Conservation (phyloP, 2,888 invertebrate genomes). For the Agrotis clavis region DNA sequence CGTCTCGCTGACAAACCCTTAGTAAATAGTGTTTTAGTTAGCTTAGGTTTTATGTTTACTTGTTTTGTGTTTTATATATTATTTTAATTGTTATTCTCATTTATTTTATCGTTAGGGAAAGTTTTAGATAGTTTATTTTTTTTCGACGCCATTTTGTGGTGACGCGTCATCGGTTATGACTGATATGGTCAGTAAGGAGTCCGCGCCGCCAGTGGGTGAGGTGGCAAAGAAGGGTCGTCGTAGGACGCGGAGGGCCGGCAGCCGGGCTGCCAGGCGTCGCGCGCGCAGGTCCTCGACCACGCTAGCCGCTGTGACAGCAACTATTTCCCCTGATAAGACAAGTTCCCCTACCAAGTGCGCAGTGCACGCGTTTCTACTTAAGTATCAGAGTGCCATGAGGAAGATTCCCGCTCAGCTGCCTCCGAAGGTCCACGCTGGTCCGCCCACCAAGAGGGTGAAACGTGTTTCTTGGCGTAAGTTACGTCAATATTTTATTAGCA, state of each 20-base stretch:
- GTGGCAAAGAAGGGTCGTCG: constrained; percentile 76
- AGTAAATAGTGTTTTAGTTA: constrained; percentile 64
- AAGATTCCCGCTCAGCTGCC: constrained; percentile 84
- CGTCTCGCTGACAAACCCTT: constrained; percentile 74
- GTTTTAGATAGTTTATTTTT: constrained; percentile 70
- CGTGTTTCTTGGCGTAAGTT: constrained; percentile 89
- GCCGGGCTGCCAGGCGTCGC: constrained; percentile 77
- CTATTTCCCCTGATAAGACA: constrained; percentile 55
- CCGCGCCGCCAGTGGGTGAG: constrained; percentile 67
- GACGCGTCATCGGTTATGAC: constrained; percentile 63
- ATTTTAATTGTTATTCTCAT: constrained; percentile 67
- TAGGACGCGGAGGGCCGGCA: constrained; percentile 73
- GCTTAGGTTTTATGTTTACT: constrained; percentile 66
- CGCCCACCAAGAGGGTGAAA: constrained; percentile 85
- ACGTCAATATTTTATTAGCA: constrained; percentile 9
- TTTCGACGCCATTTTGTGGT: constrained; percentile 82
- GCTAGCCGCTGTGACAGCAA: constrained; percentile 53
- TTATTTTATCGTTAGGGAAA: constrained; percentile 67
- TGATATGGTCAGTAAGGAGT: constrained; percentile 81
- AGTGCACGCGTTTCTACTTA: constrained; percentile 83
- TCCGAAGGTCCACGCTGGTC: constrained; percentile 84
- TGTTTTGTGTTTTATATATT: constrained; percentile 65
- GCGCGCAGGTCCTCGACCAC: constrained; percentile 73
- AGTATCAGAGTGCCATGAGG: constrained; percentile 85
- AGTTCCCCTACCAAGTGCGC: constrained; percentile 83